Evolutionary conservation across 1,140 invertebrate species (phyloP), one percentile per base, ranked within the genome.

Genomic region (Cephus cinctus): DNA sequence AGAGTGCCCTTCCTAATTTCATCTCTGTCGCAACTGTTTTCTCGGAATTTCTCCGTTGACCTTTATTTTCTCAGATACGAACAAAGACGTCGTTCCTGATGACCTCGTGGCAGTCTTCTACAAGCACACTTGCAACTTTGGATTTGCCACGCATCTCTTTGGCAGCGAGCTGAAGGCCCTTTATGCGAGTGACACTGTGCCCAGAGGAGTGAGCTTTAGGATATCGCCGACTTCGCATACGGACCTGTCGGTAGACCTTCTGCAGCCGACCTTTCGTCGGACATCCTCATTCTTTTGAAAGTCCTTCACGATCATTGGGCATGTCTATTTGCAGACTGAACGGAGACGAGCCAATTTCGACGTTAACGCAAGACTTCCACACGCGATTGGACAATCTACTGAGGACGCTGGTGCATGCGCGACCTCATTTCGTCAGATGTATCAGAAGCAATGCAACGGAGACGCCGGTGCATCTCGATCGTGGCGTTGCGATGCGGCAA

Each of bases 301-400:
- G n/a, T n/a, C n/a, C n/a, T n/a, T n/a, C n/a, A n/a, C n/a, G n/a
- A n/a, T n/a, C n/a, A n/a, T n/a, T n/a, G n/a, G n/a, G n/a, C n/a
- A n/a, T 59, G 6, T 56, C 31, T 52, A 43, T 57, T 59, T 65
- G 16, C 50, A 86, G 84, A 50, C 78, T 92, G 48, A 92, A 92
- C 74, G 89, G 89, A 1, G 88, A 90, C 71, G 90, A 93, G 69
- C 89, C 90, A 4, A 88, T 92, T 22, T 92, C 92, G 9, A 95
- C 92, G 5, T 78, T 96, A 27, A 94, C 93, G 22, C 91, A 95
- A 80, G 94, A 97, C 76, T 97, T 96, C 65, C 93, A 96, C 71
- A 95, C 90, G 30, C 82, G 93, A 27, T 78, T 97, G 36, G 93
- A 96, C 73, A 96, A 96, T 78, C 77, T 97, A 52, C 75, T 96